Conservation (phyloP, 2,888 invertebrate species). For the Lycaena phlaeas region DNA sequence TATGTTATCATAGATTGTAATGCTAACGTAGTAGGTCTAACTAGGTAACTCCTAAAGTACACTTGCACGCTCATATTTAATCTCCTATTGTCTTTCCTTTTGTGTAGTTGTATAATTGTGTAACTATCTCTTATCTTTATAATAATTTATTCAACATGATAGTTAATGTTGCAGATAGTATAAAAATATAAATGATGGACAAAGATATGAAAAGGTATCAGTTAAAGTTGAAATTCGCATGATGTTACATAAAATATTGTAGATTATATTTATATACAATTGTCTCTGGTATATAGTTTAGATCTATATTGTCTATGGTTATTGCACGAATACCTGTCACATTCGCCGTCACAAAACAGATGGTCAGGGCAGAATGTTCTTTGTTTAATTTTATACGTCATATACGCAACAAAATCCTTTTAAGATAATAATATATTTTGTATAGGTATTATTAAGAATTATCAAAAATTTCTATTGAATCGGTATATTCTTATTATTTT, state of each 20-base stretch:
- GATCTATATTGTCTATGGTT: neutral
- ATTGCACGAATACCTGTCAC: neutral
- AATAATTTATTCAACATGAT: neutral
- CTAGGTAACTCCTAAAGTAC: neutral
- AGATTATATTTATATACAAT: neutral
- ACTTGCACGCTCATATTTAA: slow-evolving; percentile 17
- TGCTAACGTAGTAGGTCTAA: slow-evolving; percentile 7
- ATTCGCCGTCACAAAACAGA: too few relatives aligned
- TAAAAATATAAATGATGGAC: neutral
- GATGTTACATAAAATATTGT: neutral
- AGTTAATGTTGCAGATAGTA: slow-evolving; percentile 3
- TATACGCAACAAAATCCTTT: too few relatives aligned
- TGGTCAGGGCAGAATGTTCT: neutral
- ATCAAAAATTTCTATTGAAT: too few relatives aligned
- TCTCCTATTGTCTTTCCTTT: slow-evolving; percentile 8
- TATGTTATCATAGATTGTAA: slow-evolving; percentile 7
- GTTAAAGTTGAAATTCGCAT: slow-evolving; percentile 3
- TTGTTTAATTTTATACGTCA: neutral
- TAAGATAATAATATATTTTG: too few relatives aligned
- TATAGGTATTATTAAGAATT: too few relatives aligned
- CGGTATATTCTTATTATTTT: too few relatives aligned
- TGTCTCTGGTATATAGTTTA: neutral
- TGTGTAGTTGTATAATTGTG: neutral
- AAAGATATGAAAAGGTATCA: slow-evolving; percentile 7
- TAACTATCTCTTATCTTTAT: neutral